Base-by-base conservation (phyloP, 2,888 invertebrate species). In the Galerucella calmariensis region DNA sequence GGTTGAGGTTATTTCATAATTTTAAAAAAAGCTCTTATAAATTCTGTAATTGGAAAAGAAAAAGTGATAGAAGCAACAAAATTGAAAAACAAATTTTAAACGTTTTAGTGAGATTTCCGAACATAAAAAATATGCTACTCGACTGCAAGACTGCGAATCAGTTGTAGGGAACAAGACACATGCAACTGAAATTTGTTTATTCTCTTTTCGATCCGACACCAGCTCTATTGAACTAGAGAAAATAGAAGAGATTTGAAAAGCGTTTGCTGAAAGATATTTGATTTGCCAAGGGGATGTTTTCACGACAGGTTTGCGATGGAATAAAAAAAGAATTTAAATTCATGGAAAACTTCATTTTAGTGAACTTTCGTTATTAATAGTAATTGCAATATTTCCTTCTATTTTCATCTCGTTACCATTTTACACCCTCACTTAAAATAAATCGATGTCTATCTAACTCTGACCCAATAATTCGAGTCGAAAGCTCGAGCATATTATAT, bases 391-490 rank as follows among this genome's bases (percentile, higher is more conserved):
- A 20, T 20, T 20, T 20, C 1, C 20, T 20, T 46, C 8, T 46
- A 46, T 12, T 35, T 35, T 35, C 6, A 35, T 35, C 5, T 5
- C 5, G 5, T 35, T 35, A 8, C 35, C n/a, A 16, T 6, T 51
- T 51, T 8, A 51, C 71, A 73, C 75, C 72, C 56, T 72, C 78
- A 53, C 59, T 58, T 20, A 16, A 16, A 56, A 69, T 65, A 73
- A 74, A 77, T 74, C 75, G 75, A 75, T 78, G 66, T 67, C 51
- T 46, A 12, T 35, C 35, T 35, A 62, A 73, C 76, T 72, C 76
- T 77, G 73, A 78, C 73, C 76, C 75, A 72, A 77, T 78, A 78
- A 77, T 77, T 78, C 77, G 66, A 72, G 72, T 74, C 56, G 78
- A 78, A 78, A 77, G 75, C 72, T 73, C 66, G 63, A 71, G 72